These are phyloP conservation scores for Tribolium madens DNA, from an alignment of 1,140 invertebrate species.

Conservation along the genomic window DNA sequence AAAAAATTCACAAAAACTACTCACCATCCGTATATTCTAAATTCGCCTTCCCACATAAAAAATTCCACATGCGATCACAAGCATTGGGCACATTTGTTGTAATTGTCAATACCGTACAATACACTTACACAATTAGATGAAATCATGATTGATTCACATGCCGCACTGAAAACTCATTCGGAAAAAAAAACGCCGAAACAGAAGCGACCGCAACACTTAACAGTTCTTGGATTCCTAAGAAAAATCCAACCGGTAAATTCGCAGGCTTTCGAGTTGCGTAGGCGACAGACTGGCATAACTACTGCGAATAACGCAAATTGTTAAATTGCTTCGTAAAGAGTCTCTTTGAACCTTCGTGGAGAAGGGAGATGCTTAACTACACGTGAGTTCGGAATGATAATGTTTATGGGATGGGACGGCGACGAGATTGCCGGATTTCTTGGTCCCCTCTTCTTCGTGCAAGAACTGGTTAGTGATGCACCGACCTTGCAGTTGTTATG, in stretches of 20 bases:
- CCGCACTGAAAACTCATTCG: neutral
- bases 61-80: conserved; percentile 40
- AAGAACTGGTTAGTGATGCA: conserved; percentile 28
- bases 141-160: conserved; percentile 33
- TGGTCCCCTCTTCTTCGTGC: conserved; percentile 17
- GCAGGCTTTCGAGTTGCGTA: conserved; percentile 26
- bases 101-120: conserved; percentile 46
- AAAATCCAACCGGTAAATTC: conserved; percentile 36
- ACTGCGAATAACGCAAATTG: conserved; percentile 57
- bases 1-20: conserved; percentile 28
- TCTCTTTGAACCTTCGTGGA: conserved; percentile 46
- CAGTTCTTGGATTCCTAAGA: conserved; percentile 28
- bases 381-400: conserved; percentile 47
- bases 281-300: conserved; percentile 37
- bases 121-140: conserved; percentile 45
- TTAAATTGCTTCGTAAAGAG: conserved; percentile 55
- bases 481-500: conserved; percentile 4
- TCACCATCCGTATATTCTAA: conserved; percentile 15
- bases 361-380: conserved; percentile 40
- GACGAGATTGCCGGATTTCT: conserved; percentile 20
- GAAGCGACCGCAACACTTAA: conserved; percentile 13
- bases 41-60: conserved; percentile 41
- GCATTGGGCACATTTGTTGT: conserved; percentile 24
- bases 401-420: conserved; percentile 6
- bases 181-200: conserved; percentile 35